Percentiles rank a stretch among this genome's conserved stretches.
These are phyloP conservation scores for Brachymystax lenok DNA, from an alignment of 2,797 vertebrate species.

Conservation along the genomic window DNA sequence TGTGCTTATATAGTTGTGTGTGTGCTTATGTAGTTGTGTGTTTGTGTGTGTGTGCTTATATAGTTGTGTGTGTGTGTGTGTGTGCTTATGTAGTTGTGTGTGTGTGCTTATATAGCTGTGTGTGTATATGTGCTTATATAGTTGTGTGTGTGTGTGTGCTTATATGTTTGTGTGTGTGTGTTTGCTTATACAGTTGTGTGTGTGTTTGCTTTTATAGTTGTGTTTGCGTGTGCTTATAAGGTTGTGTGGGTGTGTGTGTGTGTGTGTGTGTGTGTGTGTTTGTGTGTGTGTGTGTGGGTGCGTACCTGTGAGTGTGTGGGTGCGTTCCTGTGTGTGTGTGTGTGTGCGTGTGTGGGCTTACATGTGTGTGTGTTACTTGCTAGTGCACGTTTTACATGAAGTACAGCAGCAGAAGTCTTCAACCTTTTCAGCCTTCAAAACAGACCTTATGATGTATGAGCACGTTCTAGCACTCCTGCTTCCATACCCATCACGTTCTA, in stretches of 20 bases:
- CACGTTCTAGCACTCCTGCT: too few relatives aligned
- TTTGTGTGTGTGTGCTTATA: too few relatives aligned
- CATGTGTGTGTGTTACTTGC: constrained; percentile 1
- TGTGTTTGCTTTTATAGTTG: constrained; percentile 23
- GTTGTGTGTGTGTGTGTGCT: neutral
- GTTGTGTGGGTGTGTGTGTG: too few relatives aligned
- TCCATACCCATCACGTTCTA: too few relatives aligned
- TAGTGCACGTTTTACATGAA: too few relatives aligned
- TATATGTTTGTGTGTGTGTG: constrained; percentile 5
- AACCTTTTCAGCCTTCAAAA: too few relatives aligned
- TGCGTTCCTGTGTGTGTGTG: neutral
- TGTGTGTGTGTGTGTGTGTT: too few relatives aligned
- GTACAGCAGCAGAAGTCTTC: too few relatives aligned
- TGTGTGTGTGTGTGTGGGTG: too few relatives aligned
- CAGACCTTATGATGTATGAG: too few relatives aligned
- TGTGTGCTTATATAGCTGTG: constrained; percentile 70
- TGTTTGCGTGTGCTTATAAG: neutral
- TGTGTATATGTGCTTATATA: neutral
- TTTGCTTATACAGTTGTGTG: constrained; percentile 47
- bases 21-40: neutral
- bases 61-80: constrained; percentile 17
- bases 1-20: too few relatives aligned
- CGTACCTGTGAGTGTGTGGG: too few relatives aligned
- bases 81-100: constrained; percentile 16
- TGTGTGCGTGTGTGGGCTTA: constrained; percentile 14